Evolutionary conservation across 2,888 invertebrate genomes (phyloP).

Genomic region (Lucinisca nassula): DNA sequence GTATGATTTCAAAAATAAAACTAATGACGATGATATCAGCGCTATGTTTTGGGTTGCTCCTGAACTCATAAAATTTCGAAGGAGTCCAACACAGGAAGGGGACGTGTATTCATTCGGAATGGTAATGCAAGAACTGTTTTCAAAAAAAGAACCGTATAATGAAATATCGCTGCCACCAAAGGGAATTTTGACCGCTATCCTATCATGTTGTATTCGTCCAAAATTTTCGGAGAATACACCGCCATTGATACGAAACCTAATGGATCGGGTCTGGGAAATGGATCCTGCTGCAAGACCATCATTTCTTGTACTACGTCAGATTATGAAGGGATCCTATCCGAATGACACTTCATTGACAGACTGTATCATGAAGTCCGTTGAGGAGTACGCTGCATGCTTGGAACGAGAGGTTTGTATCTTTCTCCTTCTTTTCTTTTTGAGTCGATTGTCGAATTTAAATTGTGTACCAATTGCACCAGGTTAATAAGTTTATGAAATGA

Average conservation of each 20-base stretch:
- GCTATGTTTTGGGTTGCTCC: constrained; percentile 83
- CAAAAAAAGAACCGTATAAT: constrained; percentile 79
- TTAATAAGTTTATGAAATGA: too few species aligned
- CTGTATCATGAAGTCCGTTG: constrained; percentile 86
- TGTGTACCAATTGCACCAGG: too few species aligned
- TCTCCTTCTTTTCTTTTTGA: too few species aligned
- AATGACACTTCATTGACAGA: constrained; percentile 83
- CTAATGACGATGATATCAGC: neutral
- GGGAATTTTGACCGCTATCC: constrained; percentile 78
- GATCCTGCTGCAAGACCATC: constrained; percentile 76
- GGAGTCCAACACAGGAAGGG: constrained; percentile 59
- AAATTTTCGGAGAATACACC: constrained; percentile 72
- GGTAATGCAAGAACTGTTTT: constrained; percentile 84
- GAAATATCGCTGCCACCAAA: constrained; percentile 74
- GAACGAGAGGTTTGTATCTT: constrained; percentile 12
- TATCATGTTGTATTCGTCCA: constrained; percentile 77
- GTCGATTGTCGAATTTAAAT: too few species aligned
- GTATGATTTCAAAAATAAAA: constrained; percentile 20
- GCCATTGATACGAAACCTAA: constrained; percentile 69
- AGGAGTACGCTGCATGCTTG: constrained; percentile 77
- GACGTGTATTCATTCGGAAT: constrained; percentile 85
- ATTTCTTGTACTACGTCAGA: constrained; percentile 78
- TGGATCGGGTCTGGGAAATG: constrained; percentile 81
- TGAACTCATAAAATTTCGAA: constrained; percentile 77
- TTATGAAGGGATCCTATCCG: constrained; percentile 77